These are phyloP conservation scores for Cinclus cinclus DNA, from an alignment of 2,113 vertebrate genomes.

Conservation along the genomic window DNA sequence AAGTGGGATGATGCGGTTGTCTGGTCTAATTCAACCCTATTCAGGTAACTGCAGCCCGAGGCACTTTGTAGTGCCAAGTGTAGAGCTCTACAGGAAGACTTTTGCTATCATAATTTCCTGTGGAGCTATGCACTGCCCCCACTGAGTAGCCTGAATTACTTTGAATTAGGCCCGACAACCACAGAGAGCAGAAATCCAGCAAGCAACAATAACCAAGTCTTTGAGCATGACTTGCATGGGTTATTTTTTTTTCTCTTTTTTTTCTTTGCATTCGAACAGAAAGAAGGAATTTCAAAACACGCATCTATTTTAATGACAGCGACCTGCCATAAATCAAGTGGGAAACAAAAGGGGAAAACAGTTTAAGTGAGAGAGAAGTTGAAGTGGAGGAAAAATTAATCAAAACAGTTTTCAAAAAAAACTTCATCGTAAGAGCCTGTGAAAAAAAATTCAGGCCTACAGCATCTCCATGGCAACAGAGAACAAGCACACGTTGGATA, in stretches of 20 bases:
- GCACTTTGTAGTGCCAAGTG: constrained; percentile 97
- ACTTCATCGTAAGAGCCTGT: constrained; percentile 76
- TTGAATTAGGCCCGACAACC: constrained; percentile 99
- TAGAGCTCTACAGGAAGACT: constrained; percentile 95
- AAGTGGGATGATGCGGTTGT: constrained; percentile 98
- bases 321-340: constrained; percentile 81
- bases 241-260: constrained; percentile 63
- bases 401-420: constrained; percentile 80
- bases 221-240: constrained; percentile 89
- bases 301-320: constrained; percentile 81
- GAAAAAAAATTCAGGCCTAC: constrained; percentile 68
- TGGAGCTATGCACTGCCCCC: constrained; percentile 86
- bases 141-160: constrained; percentile 89
- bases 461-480: constrained; percentile 78
- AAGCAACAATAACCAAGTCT: constrained; percentile 95
- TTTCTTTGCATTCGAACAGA: constrained; percentile 70
- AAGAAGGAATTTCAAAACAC: constrained; percentile 77
- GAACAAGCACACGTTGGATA: constrained; percentile 71
- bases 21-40: constrained; percentile 98
- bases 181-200: constrained; percentile 95
- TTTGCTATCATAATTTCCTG: constrained; percentile 99
- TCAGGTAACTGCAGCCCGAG: constrained; percentile 88
- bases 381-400: constrained; percentile 75
- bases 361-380: constrained; percentile 75
- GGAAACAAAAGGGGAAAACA: constrained; percentile 77